phyloP scores from a whole-genome alignment of 2,797 vertebrate genomes.

The Cercopithecus diana region DNA sequence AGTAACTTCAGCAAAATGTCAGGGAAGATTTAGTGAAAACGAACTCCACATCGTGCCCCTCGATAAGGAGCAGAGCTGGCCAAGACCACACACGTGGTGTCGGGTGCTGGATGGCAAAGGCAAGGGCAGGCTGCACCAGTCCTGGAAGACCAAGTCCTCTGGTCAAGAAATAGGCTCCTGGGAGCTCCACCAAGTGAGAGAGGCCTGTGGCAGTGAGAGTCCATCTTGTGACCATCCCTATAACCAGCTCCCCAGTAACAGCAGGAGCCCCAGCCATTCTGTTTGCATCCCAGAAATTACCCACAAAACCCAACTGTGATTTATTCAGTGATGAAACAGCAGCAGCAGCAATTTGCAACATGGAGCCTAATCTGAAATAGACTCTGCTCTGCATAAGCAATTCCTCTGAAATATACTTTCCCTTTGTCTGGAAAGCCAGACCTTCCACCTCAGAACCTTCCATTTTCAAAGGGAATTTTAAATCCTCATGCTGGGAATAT shows the following conservation, averaged over 20 bases:
- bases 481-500: not conserved
- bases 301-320: not conserved
- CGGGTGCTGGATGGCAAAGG: not conserved
- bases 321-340: not conserved
- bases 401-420: not conserved
- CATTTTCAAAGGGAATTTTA: not conserved
- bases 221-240: not conserved
- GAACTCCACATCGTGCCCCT: not conserved
- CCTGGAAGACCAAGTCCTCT: not conserved
- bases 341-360: not conserved
- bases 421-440: not conserved
- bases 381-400: not conserved
- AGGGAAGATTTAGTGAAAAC: not conserved
- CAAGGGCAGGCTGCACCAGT: not conserved
- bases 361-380: not conserved
- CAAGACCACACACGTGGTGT: not conserved
- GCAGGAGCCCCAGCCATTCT: not conserved
- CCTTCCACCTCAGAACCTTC: not conserved
- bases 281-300: not conserved
- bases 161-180: not conserved
- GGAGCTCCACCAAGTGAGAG: not conserved
- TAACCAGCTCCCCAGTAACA: no score
- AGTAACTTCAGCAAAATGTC: conserved; percentile 54
- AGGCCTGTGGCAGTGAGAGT: accelerated
- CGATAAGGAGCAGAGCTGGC: not conserved